Base-by-base conservation (phyloP, 2,888 invertebrate genomes). In the Apocheima hispidaria region DNA sequence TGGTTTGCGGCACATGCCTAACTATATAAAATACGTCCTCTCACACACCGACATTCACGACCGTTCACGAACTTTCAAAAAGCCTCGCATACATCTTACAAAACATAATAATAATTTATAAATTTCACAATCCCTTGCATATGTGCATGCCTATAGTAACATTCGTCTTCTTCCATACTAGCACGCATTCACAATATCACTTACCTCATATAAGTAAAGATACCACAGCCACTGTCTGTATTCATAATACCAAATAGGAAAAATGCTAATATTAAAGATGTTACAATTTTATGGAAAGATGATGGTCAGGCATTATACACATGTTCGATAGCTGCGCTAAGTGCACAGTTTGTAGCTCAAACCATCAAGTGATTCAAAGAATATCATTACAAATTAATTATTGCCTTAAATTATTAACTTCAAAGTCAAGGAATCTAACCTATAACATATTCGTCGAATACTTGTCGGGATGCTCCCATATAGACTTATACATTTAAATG, bases 171-270 rank as follows among this genome's bases (percentile, higher is more conserved):
- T 90, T 77, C 66, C 89, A 87, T 78, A 68, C 85, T 55, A 50
- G 60, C 81, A 77, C 76, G 54, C 87, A 83, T 84, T 81, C 89
- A 85, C 71, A 79, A 73, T 81, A 82, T 81, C 86, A 84, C 86
- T 80, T 86, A 86, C 80, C 79, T 88, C 88, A 89, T 84, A 84
- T 89, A 90, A 89, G 90, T 91, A 88, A 91, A 90, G 86, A 92
- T 92, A 92, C 92, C 92, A 92, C 92, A 92, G 92, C 92, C 92
- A 92, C 92, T 90, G 90, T 90, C 91, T 92, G 92, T 92, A 92
- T 91, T 90, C 87, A 91, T 89, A 92, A 92, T 91, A 92, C 92
- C 92, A 87, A 92, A 92, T 92, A 92, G 91, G 90, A 92, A 90
- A 86, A 91, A 92, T 90, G 91, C 90, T 87, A 80, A 88, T 79